Percentiles rank a stretch among this genome's conserved stretches.
phyloP scores from a whole-genome alignment of 2,113 vertebrate species.

The Athene cunicularia region DNA sequence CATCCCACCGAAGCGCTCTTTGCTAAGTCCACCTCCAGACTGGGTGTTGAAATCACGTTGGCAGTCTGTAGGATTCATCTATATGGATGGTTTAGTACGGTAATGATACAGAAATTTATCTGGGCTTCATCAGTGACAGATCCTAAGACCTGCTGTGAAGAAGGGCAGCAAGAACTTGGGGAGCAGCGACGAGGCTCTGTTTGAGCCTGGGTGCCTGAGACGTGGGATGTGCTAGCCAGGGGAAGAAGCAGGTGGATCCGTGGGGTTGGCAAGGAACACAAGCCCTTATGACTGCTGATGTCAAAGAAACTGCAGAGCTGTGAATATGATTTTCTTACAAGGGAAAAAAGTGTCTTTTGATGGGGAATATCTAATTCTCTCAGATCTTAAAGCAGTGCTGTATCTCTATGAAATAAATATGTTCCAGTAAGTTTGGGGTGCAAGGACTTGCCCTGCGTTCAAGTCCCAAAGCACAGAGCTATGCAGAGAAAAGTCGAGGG shows the following conservation, averaged over 20 bases:
- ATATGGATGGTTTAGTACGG: rapidly evolving
- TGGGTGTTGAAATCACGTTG: rapidly evolving
- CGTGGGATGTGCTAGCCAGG: background rate
- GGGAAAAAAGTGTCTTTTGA: background rate
- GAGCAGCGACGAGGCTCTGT: background rate
- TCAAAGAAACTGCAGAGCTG: background rate
- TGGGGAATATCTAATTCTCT: background rate
- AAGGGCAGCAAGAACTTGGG: background rate
- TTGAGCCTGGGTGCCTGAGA: background rate
- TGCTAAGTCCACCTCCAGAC: background rate
- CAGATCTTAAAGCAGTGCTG: background rate
- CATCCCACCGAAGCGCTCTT: background rate
- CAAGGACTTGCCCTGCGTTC: background rate
- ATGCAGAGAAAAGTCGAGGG: rapidly evolving
- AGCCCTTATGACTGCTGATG: background rate
- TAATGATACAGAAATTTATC: background rate
- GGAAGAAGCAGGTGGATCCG: background rate
- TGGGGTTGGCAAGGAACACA: background rate
- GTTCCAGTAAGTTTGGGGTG: background rate
- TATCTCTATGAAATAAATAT: background rate
- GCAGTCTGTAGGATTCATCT: background rate
- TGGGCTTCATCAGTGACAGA: background rate
- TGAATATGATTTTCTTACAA: background rate
- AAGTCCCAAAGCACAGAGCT: background rate
- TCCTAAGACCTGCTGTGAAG: background rate